These are phyloP conservation scores for Epirrhoe tristata DNA, from an alignment of 2,888 invertebrate species.

Conservation along the genomic window DNA sequence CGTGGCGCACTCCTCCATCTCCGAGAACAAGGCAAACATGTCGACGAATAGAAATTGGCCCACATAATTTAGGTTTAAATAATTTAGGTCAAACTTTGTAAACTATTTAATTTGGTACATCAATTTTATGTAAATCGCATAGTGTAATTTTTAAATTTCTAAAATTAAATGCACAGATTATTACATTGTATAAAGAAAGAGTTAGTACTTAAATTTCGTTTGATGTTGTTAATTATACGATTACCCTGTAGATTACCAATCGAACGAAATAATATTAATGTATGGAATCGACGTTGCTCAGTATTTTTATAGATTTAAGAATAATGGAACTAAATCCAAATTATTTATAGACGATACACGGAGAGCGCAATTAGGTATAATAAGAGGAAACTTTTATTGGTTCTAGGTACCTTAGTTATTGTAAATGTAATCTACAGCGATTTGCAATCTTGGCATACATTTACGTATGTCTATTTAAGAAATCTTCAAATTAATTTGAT, in stretches of 20 bases:
- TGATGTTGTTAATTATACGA: slow-evolving; percentile 63
- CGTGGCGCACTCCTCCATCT: slow-evolving; percentile 68
- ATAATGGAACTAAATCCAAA: slow-evolving; percentile 72
- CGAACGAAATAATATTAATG: slow-evolving; percentile 59
- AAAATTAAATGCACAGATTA: slow-evolving; percentile 70
- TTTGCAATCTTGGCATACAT: slow-evolving; percentile 35
- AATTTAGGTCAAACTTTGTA: slow-evolving; percentile 59
- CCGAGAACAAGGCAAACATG: slow-evolving; percentile 53
- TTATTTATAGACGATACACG: slow-evolving; percentile 70
- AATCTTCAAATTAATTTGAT: slow-evolving; percentile 49
- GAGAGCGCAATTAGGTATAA: slow-evolving; percentile 66
- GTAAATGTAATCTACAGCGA: slow-evolving; percentile 39
- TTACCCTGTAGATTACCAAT: slow-evolving; percentile 61
- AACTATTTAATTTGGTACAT: slow-evolving; percentile 64
- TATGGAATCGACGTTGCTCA: slow-evolving; percentile 81
- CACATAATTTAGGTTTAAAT: slow-evolving; percentile 53
- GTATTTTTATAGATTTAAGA: slow-evolving; percentile 83
- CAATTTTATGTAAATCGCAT: slow-evolving; percentile 69
- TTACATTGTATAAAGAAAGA: slow-evolving; percentile 67
- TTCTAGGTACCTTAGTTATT: slow-evolving; percentile 47
- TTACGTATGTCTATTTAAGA: slow-evolving; percentile 42
- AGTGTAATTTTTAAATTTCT: slow-evolving; percentile 66
- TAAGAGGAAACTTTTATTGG: slow-evolving; percentile 61
- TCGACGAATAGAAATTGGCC: slow-evolving; percentile 57
- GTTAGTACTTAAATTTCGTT: slow-evolving; percentile 67